A percentile compares a stretch with the other conserved stretches of the same genome.
Evolutionary conservation across 30 jellyfish, hydroid and myxozoan genomes (phyloP).

Genomic region (Clytia hemisphaerica): DNA sequence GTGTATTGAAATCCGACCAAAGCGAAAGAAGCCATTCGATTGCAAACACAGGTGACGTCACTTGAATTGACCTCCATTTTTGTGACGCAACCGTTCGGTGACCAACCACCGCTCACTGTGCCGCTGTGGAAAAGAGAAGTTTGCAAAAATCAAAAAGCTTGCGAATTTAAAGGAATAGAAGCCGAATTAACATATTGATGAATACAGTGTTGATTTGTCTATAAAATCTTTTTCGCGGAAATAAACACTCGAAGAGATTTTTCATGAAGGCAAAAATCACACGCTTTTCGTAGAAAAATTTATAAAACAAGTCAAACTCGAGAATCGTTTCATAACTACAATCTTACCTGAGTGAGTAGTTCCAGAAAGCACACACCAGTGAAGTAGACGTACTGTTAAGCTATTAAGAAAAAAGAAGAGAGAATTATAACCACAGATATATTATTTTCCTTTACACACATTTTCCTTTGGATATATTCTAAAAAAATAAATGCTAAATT

Average conservation of each 20-base stretch:
- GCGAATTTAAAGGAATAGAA: neutral
- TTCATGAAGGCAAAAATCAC: no score
- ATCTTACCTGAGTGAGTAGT: conserved; percentile 66
- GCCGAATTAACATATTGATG: neutral
- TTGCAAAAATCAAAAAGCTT: no score
- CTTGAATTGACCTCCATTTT: conserved; percentile 47
- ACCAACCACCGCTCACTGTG: conserved; percentile 77
- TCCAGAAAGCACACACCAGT: conserved; percentile 73
- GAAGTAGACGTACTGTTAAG: conserved; percentile 18
- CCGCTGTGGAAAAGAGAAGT: conserved; percentile 35
- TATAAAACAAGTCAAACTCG: neutral
- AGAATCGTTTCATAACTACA: neutral
- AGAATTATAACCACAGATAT: neutral
- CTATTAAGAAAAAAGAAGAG: neutral
- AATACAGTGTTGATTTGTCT: neutral
- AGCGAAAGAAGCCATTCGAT: conserved; percentile 75
- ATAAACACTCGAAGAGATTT: no score
- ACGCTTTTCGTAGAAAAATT: no score
- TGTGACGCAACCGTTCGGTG: conserved; percentile 57
- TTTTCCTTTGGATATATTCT: no score
- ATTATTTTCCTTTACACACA: no score
- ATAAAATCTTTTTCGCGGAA: no score
- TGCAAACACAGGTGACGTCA: conserved; percentile 62
- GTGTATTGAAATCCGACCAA: conserved; percentile 45
- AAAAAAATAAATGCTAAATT: no score